phyloP scores from a whole-genome alignment of 2,113 vertebrate genomes.

The Hyperoodon ampullatus region DNA sequence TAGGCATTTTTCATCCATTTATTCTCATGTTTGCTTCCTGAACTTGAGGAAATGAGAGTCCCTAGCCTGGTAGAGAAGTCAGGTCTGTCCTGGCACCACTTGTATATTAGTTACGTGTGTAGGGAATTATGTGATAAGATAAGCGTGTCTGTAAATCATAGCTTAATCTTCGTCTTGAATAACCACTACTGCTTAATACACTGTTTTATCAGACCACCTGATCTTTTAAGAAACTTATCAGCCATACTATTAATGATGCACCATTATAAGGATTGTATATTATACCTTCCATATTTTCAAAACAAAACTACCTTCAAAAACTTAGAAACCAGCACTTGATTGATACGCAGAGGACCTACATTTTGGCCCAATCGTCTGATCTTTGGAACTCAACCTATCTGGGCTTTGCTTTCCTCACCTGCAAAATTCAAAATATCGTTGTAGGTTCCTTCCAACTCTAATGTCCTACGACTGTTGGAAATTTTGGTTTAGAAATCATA shows the following conservation, averaged over 20 bases:
- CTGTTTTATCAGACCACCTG: neutral
- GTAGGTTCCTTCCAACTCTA: neutral
- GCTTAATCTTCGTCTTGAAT: neutral
- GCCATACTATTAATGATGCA: neutral
- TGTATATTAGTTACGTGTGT: neutral
- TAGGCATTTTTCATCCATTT: neutral
- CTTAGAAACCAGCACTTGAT: neutral
- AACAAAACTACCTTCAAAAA: neutral
- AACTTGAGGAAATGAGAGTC: neutral
- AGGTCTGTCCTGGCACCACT: too few species aligned
- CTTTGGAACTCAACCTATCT: neutral
- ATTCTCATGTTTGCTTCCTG: neutral
- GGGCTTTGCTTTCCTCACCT: neutral
- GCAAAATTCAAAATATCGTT: neutral
- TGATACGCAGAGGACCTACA: neutral
- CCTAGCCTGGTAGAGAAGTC: neutral
- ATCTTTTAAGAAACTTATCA: neutral
- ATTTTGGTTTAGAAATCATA: neutral
- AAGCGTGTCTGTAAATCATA: neutral
- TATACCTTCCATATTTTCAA: neutral
- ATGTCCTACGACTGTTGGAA: neutral
- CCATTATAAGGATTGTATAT: rapidly evolving
- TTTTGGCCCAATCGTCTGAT: neutral
- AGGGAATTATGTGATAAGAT: neutral
- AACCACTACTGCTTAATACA: neutral